Base-by-base conservation (phyloP, 23 tunicate genomes). In the Halocynthia roretzi region DNA sequence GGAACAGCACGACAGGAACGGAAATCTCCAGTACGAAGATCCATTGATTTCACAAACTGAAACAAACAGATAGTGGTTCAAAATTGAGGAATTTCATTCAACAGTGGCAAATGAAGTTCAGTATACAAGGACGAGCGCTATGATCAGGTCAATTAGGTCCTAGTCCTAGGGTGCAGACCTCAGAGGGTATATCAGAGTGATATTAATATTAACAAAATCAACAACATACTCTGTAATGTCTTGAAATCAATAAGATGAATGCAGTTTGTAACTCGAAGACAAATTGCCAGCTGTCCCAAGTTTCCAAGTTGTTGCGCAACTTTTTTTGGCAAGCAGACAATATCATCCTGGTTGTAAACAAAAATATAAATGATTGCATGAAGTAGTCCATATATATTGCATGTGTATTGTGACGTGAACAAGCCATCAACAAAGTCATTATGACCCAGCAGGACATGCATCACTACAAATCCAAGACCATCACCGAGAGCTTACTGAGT, bases 281-380 rank as follows among this genome's bases (percentile, higher is more conserved):
- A 94, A n/a, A 94, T 63, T 6, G 85, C 71, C 6, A 94, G 78
- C 56, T 94, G 99, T 54, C 87, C 84, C 67, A 94, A 52, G 61
- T 94, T 94, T 72, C 99, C 99, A 50, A 92, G 85, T 57, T 92
- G 98, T 62, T 92, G 91, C 31, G 95, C 87, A 5, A 87, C 56
- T 55, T 94, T 94, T n/a, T 80, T 83, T 22, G 94, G 91, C 19
- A 94, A 70, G 66, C 90, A 84, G 50, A 94, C 95, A 31, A 94
- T 84, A 74, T 94, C 99, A 76, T 87, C 86, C 88, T 86, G 72
- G n/a, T n/a, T n/a, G n/a, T n/a, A n/a, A n/a, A n/a, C n/a, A n/a
- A n/a, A n/a, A n/a, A n/a, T n/a, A n/a, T n/a, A n/a, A n/a, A n/a
- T n/a, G n/a, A n/a, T n/a, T n/a, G n/a, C n/a, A n/a, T n/a, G n/a